A percentile compares a stretch with the other conserved stretches of the same genome.
phyloP scores from a whole-genome alignment of 2,113 vertebrate genomes.

The Ictalurus punctatus region DNA sequence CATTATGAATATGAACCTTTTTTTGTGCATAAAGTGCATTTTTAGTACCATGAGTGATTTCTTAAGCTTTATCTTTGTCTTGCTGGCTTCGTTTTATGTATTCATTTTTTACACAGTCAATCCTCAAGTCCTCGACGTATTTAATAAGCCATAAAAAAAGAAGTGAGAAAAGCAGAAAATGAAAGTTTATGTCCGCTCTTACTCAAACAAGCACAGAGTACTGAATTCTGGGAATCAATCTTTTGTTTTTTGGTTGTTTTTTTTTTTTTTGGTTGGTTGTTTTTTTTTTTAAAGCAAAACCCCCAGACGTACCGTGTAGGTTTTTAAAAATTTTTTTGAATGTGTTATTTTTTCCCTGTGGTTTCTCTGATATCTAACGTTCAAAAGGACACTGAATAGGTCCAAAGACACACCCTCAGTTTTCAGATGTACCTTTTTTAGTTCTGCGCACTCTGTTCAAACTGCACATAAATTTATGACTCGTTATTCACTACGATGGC shows the following conservation, averaged over 20 bases:
- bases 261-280: neutral
- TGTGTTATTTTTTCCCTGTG: conserved; percentile 8
- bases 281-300: neutral
- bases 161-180: conserved; percentile 32
- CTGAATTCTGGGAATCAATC: conserved; percentile 14
- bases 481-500: conserved; percentile 67
- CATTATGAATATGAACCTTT: neutral
- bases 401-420: conserved; percentile 70
- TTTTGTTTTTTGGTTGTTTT: neutral
- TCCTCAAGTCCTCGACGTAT: neutral
- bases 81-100: neutral
- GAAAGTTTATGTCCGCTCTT: conserved; percentile 6
- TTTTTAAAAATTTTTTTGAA: conserved; percentile 49
- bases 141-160: conserved; percentile 32
- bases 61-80: neutral
- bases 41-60: neutral
- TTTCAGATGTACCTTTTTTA: conserved; percentile 64
- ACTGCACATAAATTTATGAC: conserved; percentile 64
- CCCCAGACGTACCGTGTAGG: conserved; percentile 36
- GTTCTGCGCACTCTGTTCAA: conserved; percentile 65
- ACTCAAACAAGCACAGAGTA: neutral
- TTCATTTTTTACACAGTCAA: neutral
- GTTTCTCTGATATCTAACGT: conserved; percentile 57
- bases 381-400: conserved; percentile 66
- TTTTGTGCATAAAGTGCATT: neutral